These are phyloP conservation scores for Leiothrix lutea DNA, from an alignment of 2,113 vertebrate genomes.

Conservation along the genomic window DNA sequence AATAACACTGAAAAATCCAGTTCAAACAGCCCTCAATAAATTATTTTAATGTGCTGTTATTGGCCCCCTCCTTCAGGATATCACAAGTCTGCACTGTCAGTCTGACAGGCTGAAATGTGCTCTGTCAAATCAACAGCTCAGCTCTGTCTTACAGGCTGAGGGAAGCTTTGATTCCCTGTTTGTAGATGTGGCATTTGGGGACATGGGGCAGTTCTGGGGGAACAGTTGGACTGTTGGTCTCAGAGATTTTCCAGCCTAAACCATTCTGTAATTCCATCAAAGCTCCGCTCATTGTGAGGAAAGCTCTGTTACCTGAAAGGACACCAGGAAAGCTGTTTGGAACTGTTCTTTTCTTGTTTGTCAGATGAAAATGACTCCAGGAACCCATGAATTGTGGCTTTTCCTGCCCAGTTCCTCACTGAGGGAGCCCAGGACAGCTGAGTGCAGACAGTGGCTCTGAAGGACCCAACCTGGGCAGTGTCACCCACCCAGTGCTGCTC, in stretches of 20 bases:
- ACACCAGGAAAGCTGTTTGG: not conserved
- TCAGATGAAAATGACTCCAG: not conserved
- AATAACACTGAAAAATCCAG: not conserved
- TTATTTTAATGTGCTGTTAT: not conserved
- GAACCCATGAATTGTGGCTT: not conserved
- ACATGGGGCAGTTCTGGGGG: not conserved
- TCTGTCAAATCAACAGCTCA: not conserved
- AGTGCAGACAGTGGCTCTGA: not conserved
- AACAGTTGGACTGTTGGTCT: fast-evolving
- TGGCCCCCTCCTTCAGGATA: conserved; percentile 27
- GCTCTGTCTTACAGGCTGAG: not conserved
- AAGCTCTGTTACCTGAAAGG: not conserved
- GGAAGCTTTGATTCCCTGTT: not conserved
- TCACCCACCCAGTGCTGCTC: not conserved
- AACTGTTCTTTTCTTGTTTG: not conserved
- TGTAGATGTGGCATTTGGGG: not conserved
- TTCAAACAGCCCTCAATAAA: not conserved
- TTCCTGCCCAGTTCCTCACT: not conserved
- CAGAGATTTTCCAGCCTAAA: not conserved
- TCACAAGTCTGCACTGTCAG: conserved; percentile 19
- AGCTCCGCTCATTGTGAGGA: not conserved
- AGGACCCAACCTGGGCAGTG: not conserved
- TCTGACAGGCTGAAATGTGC: not conserved
- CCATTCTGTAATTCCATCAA: not conserved
- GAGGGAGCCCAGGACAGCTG: not conserved